Percentiles rank a stretch among this genome's conserved stretches.
Conservation (phyloP, 1,140 invertebrate genomes). For the Temnothorax longispinosus region DNA sequence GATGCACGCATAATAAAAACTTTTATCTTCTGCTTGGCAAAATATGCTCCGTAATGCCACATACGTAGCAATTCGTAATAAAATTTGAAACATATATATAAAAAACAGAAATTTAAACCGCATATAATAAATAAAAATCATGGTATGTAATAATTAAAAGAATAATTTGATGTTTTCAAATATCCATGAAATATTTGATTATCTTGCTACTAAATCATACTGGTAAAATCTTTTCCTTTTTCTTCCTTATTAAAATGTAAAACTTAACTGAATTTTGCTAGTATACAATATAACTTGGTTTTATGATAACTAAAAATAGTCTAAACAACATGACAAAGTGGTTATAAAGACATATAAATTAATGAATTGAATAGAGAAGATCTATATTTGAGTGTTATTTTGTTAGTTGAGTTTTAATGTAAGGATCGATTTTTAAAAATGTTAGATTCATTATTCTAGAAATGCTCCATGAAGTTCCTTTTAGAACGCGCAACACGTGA, state of each 20-base stretch:
- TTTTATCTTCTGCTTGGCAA: background rate
- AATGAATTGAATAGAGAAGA: background rate
- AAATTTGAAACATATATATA: background rate
- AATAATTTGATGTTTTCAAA: background rate
- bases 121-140: background rate
- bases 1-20: background rate
- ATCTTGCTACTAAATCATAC: background rate
- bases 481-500: conserved; percentile 9
- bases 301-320: too few relatives aligned
- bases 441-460: background rate
- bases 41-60: background rate
- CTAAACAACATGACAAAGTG: background rate
- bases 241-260: background rate
- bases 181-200: background rate
- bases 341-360: background rate
- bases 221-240: background rate
- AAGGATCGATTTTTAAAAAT: background rate
- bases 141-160: background rate
- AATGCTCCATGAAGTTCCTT: background rate
- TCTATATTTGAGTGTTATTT: conserved; percentile 10
- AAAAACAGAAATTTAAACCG: background rate
- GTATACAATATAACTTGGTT: too few relatives aligned
- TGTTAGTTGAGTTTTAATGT: background rate
- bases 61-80: background rate
- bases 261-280: background rate